Evolutionary conservation across 92 coral and sea anemone species (phyloP), one percentile per base, ranked within the genome.

Genomic region (Parazoanthus atlanticus): DNA sequence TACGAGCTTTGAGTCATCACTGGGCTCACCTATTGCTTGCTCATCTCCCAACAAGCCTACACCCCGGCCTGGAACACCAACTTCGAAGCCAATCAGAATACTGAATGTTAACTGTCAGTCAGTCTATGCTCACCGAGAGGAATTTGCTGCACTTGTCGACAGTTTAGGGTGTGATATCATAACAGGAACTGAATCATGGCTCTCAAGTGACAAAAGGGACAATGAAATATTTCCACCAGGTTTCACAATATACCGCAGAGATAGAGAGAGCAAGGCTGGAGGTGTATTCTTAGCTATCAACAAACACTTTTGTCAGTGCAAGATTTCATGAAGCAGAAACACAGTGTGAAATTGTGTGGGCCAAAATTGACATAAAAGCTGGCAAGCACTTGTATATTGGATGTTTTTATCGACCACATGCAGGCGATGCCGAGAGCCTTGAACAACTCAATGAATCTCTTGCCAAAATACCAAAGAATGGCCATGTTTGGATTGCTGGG

Each of bases 401-500:
- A 26, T 79, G 83, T 10, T 79, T 79, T 47, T 52, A 79, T 79
- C 83, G 67, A 79, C 65, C 69, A 79, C 83, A 79, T 79, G 83
- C 36, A 79, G 83, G 83, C 64, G 69, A 79, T 79, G 85, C 85
- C 8, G 90, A 88, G 47, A 88, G 79, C 78, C 79, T 88, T 13
- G 84, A 58, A 19, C 84, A 76, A 47, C 74, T 86, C 74, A 29
- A 47, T 26, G 69, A 86, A 43, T 76, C 84, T 25, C 85, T 87
- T 78, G 66, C 84, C 83, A 86, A 70, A 76, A 47, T 86, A 49
- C 70, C 89, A 29, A 89, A 82, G 76, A 89, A 81, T 79, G 41
- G 88, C 82, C 88, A 89, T 84, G 67, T 89, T 82, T 89, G 91
- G 91, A 78, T 89, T 82, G 91, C 88, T 89, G 91, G 91, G 64